These are phyloP conservation scores for Hoplias malabaricus DNA, from an alignment of 2,113 vertebrate genomes.

Conservation along the genomic window DNA sequence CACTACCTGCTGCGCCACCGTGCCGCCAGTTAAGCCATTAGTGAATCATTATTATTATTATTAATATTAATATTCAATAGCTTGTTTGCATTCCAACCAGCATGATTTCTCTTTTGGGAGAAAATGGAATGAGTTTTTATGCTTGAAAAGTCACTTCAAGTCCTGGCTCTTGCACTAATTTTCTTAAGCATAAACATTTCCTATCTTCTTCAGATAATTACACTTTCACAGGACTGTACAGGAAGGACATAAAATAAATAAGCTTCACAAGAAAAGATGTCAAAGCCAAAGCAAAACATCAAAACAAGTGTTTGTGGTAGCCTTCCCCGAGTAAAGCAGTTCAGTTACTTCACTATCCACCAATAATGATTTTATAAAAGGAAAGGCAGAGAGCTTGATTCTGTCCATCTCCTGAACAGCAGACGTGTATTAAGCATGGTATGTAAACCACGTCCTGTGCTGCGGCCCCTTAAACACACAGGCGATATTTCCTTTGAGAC, in stretches of 20 bases:
- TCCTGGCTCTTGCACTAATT: background rate
- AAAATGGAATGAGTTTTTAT: background rate
- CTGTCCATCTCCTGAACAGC: conserved; percentile 39
- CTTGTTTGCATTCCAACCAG: background rate
- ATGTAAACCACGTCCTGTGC: conserved; percentile 53
- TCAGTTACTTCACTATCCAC: background rate
- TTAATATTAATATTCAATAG: too few species aligned
- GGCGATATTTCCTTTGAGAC: conserved; percentile 50
- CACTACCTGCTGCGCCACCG: too few species aligned
- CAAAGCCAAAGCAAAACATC: background rate
- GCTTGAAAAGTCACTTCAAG: too few species aligned
- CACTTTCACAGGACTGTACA: background rate
- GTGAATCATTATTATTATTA: too few species aligned
- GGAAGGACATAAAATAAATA: background rate
- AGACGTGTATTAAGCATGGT: conserved; percentile 40
- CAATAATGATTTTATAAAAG: background rate
- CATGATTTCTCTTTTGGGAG: background rate
- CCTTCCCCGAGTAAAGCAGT: too few species aligned
- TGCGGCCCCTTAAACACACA: conserved; percentile 47
- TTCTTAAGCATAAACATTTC: background rate
- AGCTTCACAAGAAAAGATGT: background rate
- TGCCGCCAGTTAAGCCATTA: too few species aligned
- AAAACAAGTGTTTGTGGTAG: too few species aligned
- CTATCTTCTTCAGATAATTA: background rate
- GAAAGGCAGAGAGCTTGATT: background rate